Conservation (phyloP, 2,113 vertebrate genomes). For the Monopterus albus region DNA sequence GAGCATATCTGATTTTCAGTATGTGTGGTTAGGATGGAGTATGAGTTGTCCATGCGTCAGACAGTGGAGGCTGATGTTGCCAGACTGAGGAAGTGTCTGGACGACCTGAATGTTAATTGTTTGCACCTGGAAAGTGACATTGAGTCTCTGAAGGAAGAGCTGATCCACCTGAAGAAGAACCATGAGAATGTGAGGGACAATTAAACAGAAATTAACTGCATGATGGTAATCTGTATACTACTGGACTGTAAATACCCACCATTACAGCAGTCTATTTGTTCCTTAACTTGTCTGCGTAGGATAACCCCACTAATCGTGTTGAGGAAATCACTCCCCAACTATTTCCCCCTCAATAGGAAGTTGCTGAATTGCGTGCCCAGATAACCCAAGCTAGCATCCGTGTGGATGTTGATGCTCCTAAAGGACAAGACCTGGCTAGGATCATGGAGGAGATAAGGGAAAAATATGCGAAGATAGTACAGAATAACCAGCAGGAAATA, state of each 20-base stretch:
- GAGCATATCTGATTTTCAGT: neutral
- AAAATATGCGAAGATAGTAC: slow-evolving; percentile 86
- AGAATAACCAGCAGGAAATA: slow-evolving; percentile 87
- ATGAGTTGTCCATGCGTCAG: slow-evolving; percentile 74
- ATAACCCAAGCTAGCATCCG: slow-evolving; percentile 79
- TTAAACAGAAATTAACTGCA: neutral
- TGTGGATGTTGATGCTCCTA: slow-evolving; percentile 88
- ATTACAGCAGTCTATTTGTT: slow-evolving; percentile 12
- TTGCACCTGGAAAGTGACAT: slow-evolving; percentile 81
- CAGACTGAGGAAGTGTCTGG: slow-evolving; percentile 81
- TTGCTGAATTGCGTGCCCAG: slow-evolving; percentile 80
- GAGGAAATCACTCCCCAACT: slow-evolving; percentile 50
- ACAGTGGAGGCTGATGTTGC: slow-evolving; percentile 79
- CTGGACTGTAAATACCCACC: neutral
- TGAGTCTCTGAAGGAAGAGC: slow-evolving; percentile 88
- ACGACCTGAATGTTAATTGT: slow-evolving; percentile 80
- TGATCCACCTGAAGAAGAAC: slow-evolving; percentile 86
- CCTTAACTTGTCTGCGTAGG: slow-evolving; percentile 21
- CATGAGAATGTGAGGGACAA: slow-evolving; percentile 82
- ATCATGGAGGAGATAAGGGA: slow-evolving; percentile 87
- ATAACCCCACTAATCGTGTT: slow-evolving; percentile 7
- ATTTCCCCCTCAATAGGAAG: slow-evolving; percentile 80
- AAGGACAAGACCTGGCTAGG: slow-evolving; percentile 85
- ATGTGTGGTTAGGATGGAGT: slow-evolving; percentile 72
- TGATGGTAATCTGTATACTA: no score